Evolutionary conservation across 2,113 vertebrate species (phyloP).

Genomic region (Cichladusa arquata): DNA sequence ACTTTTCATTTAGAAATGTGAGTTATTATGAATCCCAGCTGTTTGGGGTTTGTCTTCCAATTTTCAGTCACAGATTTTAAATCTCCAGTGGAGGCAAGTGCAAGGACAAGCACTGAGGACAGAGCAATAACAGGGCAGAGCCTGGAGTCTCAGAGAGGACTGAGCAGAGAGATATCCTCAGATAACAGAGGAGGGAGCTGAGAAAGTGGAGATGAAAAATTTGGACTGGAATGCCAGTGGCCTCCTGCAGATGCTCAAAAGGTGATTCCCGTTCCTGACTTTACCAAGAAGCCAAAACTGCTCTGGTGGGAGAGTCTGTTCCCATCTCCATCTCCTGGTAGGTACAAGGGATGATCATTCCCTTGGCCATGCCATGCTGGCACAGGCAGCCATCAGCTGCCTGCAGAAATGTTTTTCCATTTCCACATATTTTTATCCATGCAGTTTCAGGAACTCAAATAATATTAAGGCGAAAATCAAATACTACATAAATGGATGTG

Average conservation of each 20-base stretch:
- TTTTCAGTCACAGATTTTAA: constrained; percentile 36
- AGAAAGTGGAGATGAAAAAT: neutral
- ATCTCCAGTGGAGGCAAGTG: neutral
- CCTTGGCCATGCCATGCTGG: neutral
- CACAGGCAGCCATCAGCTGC: neutral
- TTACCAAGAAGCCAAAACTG: neutral
- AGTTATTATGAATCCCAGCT: constrained; percentile 55
- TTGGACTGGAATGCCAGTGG: neutral
- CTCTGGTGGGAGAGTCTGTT: neutral
- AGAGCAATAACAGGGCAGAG: neutral
- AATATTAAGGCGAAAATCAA: neutral
- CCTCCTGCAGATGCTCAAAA: neutral
- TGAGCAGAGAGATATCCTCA: neutral
- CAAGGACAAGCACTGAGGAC: neutral
- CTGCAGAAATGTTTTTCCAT: neutral
- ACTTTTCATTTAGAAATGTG: constrained; percentile 26
- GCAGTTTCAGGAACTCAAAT: neutral
- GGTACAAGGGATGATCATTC: neutral
- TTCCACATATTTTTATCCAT: neutral
- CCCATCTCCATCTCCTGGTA: neutral
- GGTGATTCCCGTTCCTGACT: neutral
- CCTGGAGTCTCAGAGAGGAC: neutral
- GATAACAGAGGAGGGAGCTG: neutral
- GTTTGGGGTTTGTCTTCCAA: constrained; percentile 33
- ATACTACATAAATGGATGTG: neutral